These are phyloP conservation scores for Leptinotarsa juncta DNA, from an alignment of 2,888 invertebrate genomes.

Conservation along the genomic window DNA sequence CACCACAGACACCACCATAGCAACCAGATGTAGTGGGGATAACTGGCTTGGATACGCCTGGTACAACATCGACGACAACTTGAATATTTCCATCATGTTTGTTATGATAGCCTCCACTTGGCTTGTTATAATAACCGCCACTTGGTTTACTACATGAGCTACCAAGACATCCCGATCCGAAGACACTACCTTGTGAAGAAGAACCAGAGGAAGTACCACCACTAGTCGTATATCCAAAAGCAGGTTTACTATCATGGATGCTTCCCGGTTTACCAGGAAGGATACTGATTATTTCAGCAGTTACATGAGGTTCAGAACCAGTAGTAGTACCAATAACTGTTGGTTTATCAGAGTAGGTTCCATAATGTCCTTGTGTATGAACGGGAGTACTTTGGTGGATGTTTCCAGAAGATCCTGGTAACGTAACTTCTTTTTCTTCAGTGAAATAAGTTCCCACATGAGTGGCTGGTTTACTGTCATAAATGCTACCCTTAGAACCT, in stretches of 20 bases:
- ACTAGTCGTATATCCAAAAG: conserved; percentile 11
- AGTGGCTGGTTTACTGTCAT: conserved; percentile 45
- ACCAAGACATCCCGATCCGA: conserved; percentile 11
- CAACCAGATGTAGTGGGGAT: conserved; percentile 13
- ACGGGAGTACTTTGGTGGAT: conserved; percentile 39
- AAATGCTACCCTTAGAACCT: conserved; percentile 44
- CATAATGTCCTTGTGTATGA: neutral
- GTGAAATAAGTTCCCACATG: conserved; percentile 20
- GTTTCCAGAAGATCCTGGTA: conserved; percentile 47
- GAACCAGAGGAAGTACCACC: conserved; percentile 15
- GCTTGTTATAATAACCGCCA: neutral
- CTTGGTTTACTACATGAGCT: conserved; percentile 3
- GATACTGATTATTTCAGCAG: conserved; percentile 14
- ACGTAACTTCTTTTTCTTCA: conserved; percentile 20
- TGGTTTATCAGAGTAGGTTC: neutral
- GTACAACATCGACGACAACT: neutral
- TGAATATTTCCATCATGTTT: neutral
- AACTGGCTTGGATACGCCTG: neutral
- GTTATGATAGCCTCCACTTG: neutral
- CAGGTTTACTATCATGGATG: conserved; percentile 50
- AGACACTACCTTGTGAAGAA: too few species aligned
- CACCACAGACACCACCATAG: conserved; percentile 28
- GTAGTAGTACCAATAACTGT: conserved; percentile 7
- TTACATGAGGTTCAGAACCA: neutral
- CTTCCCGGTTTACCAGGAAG: conserved; percentile 50